These are phyloP conservation scores for Aphelenchoides avenae DNA, from an alignment of 1,140 invertebrate species.

Conservation along the genomic window DNA sequence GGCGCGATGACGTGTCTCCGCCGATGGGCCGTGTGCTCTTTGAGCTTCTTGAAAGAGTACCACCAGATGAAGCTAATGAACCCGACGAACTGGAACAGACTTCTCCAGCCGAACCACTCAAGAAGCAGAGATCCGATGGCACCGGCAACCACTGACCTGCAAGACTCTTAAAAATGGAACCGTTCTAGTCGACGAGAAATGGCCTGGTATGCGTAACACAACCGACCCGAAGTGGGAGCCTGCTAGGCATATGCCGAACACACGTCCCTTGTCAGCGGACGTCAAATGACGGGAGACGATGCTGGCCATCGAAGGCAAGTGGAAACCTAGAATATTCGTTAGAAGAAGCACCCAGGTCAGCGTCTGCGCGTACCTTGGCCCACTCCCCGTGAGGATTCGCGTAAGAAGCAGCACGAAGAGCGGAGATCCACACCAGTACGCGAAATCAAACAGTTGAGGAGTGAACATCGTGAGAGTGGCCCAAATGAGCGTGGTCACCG, in stretches of 20 bases:
- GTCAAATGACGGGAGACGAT: slow-evolving; percentile 69
- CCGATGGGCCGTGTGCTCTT: slow-evolving; percentile 57
- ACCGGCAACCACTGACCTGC: slow-evolving; percentile 69
- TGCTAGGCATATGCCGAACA: slow-evolving; percentile 70
- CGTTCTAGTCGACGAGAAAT: slow-evolving; percentile 1
- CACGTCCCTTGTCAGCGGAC: slow-evolving; percentile 69
- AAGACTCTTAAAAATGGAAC: slow-evolving; percentile 47
- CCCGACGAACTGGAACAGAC: slow-evolving; percentile 70
- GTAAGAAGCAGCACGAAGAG: slow-evolving; percentile 67
- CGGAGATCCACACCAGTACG: slow-evolving; percentile 64
- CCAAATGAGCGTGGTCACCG: slow-evolving; percentile 69
- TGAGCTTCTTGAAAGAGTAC: slow-evolving; percentile 58
- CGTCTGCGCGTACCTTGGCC: slow-evolving; percentile 65
- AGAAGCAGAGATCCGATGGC: slow-evolving; percentile 70
- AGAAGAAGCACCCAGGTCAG: slow-evolving; percentile 7
- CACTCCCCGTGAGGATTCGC: slow-evolving; percentile 68
- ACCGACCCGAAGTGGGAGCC: slow-evolving; percentile 65
- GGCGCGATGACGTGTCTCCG: slow-evolving; percentile 61
- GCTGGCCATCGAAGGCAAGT: slow-evolving; percentile 72
- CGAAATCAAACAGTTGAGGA: slow-evolving; percentile 67
- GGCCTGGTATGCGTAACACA: slow-evolving; percentile 44
- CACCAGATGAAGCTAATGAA: slow-evolving; percentile 66
- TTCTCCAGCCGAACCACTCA: slow-evolving; percentile 69
- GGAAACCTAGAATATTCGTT: slow-evolving; percentile 62
- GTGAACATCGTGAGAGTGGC: slow-evolving; percentile 68